These are phyloP conservation scores for Heliconius hewitsoni DNA, from an alignment of 1,140 invertebrate species.

Conservation along the genomic window DNA sequence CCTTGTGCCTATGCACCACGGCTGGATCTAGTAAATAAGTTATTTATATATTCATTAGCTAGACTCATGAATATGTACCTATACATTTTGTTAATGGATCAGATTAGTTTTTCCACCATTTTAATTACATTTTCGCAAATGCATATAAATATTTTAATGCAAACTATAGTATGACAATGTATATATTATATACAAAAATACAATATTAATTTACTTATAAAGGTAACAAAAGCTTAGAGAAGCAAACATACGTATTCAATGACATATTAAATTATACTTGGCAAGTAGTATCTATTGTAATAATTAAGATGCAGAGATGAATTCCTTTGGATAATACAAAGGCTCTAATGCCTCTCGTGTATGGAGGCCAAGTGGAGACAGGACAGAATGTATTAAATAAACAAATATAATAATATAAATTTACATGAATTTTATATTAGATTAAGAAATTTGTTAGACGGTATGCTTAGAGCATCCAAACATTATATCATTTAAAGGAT, in stretches of 20 bases:
- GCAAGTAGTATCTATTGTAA: conserved; percentile 16
- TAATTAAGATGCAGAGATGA: conserved; percentile 33
- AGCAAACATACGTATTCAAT: neutral
- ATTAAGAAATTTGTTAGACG: no score
- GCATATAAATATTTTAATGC: neutral
- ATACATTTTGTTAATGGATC: no score
- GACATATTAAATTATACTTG: conserved; percentile 20
- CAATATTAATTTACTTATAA: neutral
- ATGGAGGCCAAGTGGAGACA: conserved; percentile 22
- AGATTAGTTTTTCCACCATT: no score
- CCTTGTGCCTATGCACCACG: no score
- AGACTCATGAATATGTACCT: no score
- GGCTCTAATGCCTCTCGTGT: conserved; percentile 26
- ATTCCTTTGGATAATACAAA: conserved; percentile 28
- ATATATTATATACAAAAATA: neutral
- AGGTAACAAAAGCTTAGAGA: neutral
- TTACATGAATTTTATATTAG: neutral
- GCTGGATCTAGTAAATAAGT: no score
- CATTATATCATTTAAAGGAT: neutral
- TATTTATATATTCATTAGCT: no score
- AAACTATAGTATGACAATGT: neutral
- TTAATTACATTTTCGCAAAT: no score
- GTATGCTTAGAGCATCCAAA: neutral
- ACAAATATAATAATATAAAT: neutral
- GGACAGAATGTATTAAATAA: neutral